Conservation (phyloP, 2,797 vertebrate species). For the Chloroceryle amazona region DNA sequence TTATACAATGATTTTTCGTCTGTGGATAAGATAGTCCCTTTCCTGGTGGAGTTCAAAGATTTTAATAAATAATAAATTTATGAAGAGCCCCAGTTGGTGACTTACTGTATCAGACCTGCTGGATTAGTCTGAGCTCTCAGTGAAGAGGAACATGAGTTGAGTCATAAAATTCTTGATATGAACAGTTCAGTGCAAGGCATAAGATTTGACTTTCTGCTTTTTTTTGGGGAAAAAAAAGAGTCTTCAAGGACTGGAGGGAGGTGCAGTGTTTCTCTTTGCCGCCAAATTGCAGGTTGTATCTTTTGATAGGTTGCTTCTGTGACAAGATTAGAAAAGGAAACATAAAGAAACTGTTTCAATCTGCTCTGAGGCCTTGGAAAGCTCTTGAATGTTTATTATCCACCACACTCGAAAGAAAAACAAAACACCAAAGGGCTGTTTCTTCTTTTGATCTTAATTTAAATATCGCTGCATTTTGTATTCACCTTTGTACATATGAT, state of each 20-base stretch:
- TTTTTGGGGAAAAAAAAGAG: not conserved
- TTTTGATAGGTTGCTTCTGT: constrained; percentile 32
- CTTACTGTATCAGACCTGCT: not conserved
- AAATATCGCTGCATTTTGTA: constrained; percentile 64
- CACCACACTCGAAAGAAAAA: not conserved
- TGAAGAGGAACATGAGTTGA: not conserved
- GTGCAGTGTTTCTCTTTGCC: constrained; percentile 26
- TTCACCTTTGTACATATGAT: constrained; percentile 71
- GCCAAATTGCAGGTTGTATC: constrained; percentile 48
- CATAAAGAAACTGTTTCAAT: constrained; percentile 64
- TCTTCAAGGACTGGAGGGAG: constrained; percentile 61
- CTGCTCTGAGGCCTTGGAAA: constrained; percentile 38
- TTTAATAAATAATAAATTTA: not conserved
- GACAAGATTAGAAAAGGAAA: constrained; percentile 54
- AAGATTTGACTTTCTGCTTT: constrained; percentile 7
- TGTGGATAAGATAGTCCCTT: not conserved
- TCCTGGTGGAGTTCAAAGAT: not conserved
- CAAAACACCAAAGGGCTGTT: constrained; percentile 2
- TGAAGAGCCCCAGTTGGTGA: not conserved
- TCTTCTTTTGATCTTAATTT: constrained; percentile 67
- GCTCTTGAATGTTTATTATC: constrained; percentile 49
- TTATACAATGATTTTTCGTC: too few relatives aligned
- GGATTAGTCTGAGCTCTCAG: not conserved
- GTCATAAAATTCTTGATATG: constrained; percentile 40
- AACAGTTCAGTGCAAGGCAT: not conserved